A percentile compares a stretch with the other conserved stretches of the same genome.
Conservation (phyloP, 1,140 invertebrate species). For the Pollicipes pollicipes region DNA sequence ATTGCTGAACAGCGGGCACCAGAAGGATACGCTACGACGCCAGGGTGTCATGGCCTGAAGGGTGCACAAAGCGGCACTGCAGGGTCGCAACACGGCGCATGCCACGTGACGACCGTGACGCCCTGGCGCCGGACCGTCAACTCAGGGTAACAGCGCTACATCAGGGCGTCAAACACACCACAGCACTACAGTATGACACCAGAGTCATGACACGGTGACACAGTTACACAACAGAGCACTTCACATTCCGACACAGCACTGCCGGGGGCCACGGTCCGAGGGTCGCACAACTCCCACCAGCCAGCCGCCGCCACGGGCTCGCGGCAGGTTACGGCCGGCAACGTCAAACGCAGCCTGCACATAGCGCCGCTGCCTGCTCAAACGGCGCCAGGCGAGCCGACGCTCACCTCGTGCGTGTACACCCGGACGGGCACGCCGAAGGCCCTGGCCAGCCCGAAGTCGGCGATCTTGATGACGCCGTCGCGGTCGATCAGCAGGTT, state of each 20-base stretch:
- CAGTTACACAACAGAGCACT: no score
- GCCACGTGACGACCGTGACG: no score
- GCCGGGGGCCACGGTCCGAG: background rate
- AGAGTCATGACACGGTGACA: no score
- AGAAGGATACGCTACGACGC: no score
- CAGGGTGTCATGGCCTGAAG: no score
- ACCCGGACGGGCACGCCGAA: slow-evolving; percentile 90
- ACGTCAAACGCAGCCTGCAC: background rate
- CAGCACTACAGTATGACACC: no score
- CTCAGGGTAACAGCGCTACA: no score
- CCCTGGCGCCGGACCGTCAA: no score
- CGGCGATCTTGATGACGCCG: slow-evolving; percentile 88
- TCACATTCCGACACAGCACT: background rate
- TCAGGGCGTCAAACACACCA: no score
- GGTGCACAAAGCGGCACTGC: no score
- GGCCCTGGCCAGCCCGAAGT: slow-evolving; percentile 90
- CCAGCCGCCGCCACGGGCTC: background rate
- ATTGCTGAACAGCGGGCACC: no score
- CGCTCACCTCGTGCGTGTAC: slow-evolving; percentile 85
- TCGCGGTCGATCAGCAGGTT: slow-evolving; percentile 86
- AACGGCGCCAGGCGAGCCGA: background rate
- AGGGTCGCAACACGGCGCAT: no score
- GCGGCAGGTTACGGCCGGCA: background rate
- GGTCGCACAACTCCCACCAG: background rate
- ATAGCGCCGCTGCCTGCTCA: background rate